These are phyloP conservation scores for Tiliqua scincoides DNA, from an alignment of 2,113 vertebrate species.

Conservation along the genomic window DNA sequence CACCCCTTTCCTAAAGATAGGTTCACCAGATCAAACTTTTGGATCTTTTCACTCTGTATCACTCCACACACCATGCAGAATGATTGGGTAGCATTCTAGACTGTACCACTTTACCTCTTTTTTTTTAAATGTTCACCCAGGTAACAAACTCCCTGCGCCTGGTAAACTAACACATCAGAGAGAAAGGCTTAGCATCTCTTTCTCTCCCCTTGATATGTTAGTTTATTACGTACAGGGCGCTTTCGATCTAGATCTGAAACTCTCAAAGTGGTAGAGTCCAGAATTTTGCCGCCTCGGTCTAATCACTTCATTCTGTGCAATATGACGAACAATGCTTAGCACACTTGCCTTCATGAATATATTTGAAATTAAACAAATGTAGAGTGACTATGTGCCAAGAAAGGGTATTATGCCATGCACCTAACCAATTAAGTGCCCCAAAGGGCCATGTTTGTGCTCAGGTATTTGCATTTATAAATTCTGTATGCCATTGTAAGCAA, in stretches of 20 bases:
- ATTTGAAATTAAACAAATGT: neutral
- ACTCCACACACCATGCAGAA: neutral
- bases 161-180: neutral
- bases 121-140: neutral
- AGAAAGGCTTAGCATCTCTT: neutral
- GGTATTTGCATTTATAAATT: neutral
- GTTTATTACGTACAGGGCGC: neutral
- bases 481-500: neutral
- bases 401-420: neutral
- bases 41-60: neutral
- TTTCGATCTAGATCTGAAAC: neutral
- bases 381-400: neutral
- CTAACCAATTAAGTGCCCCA: neutral
- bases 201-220: neutral
- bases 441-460: neutral
- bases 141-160: neutral
- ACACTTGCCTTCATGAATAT: conserved; percentile 10
- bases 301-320: neutral
- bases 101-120: neutral
- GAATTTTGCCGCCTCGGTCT: neutral
- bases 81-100: neutral
- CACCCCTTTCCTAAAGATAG: neutral
- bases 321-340: neutral
- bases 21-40: neutral
- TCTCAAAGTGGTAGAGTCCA: no score